These are phyloP conservation scores for Ophonus ardosiacus DNA, from an alignment of 2,888 invertebrate species.

Conservation along the genomic window DNA sequence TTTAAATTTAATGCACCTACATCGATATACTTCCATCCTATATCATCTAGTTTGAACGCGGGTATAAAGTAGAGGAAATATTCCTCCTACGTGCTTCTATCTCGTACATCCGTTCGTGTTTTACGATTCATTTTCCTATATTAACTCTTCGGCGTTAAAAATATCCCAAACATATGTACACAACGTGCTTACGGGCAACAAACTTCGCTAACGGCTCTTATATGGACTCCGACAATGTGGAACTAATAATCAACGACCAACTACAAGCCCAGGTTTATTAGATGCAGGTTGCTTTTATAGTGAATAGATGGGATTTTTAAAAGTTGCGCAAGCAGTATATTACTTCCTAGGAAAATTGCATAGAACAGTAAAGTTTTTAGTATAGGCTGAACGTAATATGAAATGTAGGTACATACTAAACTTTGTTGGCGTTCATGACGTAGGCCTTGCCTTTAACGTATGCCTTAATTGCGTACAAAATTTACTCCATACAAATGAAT, in stretches of 20 bases:
- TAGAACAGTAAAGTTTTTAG: too few relatives aligned
- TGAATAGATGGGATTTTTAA: background rate
- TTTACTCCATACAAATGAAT: too few relatives aligned
- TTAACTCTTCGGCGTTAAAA: constrained; percentile 40
- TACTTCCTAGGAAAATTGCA: background rate
- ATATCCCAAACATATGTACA: constrained; percentile 33
- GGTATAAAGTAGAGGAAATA: background rate
- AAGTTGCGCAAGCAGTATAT: background rate
- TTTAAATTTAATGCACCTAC: background rate
- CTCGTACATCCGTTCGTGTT: constrained; percentile 12
- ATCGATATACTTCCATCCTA: background rate
- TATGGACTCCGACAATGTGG: constrained; percentile 23
- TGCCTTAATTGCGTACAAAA: too few relatives aligned
- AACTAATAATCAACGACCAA: background rate
- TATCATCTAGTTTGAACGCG: background rate
- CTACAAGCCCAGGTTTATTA: background rate
- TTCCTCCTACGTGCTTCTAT: background rate
- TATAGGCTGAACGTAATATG: too few relatives aligned
- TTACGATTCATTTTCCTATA: constrained; percentile 30
- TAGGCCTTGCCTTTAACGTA: too few relatives aligned
- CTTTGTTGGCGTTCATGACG: too few relatives aligned
- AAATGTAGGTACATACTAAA: too few relatives aligned
- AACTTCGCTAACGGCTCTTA: constrained; percentile 14
- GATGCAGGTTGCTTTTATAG: constrained; percentile 1
- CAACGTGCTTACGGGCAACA: background rate